Base-by-base conservation (phyloP, 1,140 invertebrate species). In the Helicorthomorpha holstii region DNA sequence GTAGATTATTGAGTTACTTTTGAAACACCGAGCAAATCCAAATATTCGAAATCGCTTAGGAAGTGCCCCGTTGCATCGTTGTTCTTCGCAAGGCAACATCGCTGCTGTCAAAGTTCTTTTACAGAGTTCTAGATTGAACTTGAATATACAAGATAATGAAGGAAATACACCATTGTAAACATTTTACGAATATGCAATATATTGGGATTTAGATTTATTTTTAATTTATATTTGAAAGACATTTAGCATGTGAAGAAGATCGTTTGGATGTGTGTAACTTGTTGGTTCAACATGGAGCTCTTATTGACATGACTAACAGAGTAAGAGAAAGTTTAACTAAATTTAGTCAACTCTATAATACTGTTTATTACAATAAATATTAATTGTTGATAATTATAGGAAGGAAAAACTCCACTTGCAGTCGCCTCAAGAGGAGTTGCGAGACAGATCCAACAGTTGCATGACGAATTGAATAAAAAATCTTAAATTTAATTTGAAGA, bases 181-280 rank as follows among this genome's bases (percentile, higher is more conserved):
- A 45, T 27, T 54, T n/a, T 42, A 21, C 22, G 7, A 45, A 14
- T 44, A 14, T 44, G 16, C 16, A 27, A 22, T 50, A 12, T 50
- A 7, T 49, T 41, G 45, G n/a, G 25, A 19, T 23, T 21, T 19
- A 3, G n/a, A 26, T 29, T 7, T 48, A 38, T 14, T 23, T 42
- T 12, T 34, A 1, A 41, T 38, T 14, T 29, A 27, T 22, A 50
- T 49, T 50, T 12, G 23, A 34, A 63, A 82, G 79, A 53, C 85
- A 90, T 69, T 72, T 88, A 54, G 81, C 83, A 22, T 89, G 85
- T 70, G 85, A 90, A 67, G 85, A 89, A 67, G 77, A 85, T 60
- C 72, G 81, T 58, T 67, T 74, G 56, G 77, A 81, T 54, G 78
- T 76, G 54, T 79, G 80, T 3, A 72, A 75, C 61, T 62, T 84